Conservation (phyloP, 2,888 invertebrate genomes). For the Zaprionus bogoriensis region DNA sequence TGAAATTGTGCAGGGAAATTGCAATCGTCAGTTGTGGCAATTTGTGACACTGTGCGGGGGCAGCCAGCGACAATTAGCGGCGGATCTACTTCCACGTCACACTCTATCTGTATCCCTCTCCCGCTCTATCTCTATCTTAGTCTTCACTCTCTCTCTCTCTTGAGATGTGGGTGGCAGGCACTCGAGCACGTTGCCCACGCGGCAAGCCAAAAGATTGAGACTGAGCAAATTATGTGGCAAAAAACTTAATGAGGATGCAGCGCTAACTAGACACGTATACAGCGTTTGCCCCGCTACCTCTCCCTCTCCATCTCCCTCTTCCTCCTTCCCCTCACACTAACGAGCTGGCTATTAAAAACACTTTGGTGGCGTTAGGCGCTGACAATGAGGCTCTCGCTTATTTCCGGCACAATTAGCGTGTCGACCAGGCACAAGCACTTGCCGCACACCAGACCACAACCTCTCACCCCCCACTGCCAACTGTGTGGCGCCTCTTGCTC, state of each 20-base stretch:
- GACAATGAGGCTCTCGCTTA: conserved; percentile 57
- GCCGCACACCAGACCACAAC: neutral
- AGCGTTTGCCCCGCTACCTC: neutral
- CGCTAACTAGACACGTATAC: conserved; percentile 70
- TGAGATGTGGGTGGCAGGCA: conserved; percentile 67
- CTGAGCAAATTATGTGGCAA: conserved; percentile 70
- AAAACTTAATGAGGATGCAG: conserved; percentile 77
- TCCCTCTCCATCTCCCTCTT: neutral
- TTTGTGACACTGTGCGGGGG: conserved; percentile 60
- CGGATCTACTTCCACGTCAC: conserved; percentile 64
- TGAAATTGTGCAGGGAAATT: conserved; percentile 8
- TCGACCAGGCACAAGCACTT: conserved; percentile 1
- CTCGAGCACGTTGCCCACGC: conserved; percentile 69
- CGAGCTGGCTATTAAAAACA: conserved; percentile 71
- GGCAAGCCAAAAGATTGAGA: conserved; percentile 16
- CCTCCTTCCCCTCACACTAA: neutral
- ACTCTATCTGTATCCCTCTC: no score
- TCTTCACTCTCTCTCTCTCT: conserved; percentile 1
- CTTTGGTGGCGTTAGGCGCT: conserved; percentile 72
- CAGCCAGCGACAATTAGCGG: conserved; percentile 69
- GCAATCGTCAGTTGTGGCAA: conserved; percentile 47
- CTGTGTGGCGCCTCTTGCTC: neutral
- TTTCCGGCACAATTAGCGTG: conserved; percentile 77
- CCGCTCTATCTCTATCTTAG: conserved; percentile 2
- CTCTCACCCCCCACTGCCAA: neutral